These are phyloP conservation scores for Apogon hyalosoma DNA, from an alignment of 2,797 vertebrate genomes.

Conservation along the genomic window DNA sequence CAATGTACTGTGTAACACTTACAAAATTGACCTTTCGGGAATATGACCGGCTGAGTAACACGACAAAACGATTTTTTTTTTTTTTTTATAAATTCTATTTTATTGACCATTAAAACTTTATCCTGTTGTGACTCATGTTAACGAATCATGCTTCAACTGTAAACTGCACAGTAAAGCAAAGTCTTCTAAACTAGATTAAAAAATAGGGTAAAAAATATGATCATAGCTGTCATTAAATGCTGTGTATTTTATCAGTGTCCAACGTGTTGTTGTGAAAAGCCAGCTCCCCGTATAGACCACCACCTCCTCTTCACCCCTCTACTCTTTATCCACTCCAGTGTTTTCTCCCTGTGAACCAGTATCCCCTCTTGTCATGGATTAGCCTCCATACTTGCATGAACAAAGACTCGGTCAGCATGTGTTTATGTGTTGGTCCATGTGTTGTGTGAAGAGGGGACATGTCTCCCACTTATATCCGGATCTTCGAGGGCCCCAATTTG, in stretches of 20 bases:
- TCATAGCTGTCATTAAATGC: background rate
- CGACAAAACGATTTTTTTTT: slow-evolving; percentile 5
- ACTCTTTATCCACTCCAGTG: slow-evolving; percentile 64
- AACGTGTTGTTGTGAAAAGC: slow-evolving; percentile 16
- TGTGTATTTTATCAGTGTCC: slow-evolving; percentile 16
- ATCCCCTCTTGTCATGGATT: slow-evolving; percentile 74
- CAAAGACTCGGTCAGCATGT: slow-evolving; percentile 71
- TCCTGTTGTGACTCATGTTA: background rate
- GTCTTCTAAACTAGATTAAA: slow-evolving; percentile 9
- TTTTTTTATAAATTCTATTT: slow-evolving; percentile 20
- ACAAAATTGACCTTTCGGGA: slow-evolving; percentile 44
- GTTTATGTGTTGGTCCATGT: slow-evolving; percentile 65
- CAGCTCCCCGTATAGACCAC: slow-evolving; percentile 29
- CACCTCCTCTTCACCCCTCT: slow-evolving; percentile 39
- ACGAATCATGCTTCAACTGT: background rate
- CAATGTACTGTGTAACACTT: slow-evolving; percentile 39
- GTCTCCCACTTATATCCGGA: slow-evolving; percentile 74
- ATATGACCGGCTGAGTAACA: slow-evolving; percentile 36
- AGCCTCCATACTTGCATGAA: slow-evolving; percentile 70
- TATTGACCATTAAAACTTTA: slow-evolving; percentile 32
- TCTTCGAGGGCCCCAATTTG: slow-evolving; percentile 83
- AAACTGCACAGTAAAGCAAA: background rate
- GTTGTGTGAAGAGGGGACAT: slow-evolving; percentile 65
- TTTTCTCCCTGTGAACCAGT: slow-evolving; percentile 61
- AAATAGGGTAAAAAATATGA: background rate